These are phyloP conservation scores for Ochropleura leucogaster DNA, from an alignment of 2,888 invertebrate genomes.

Conservation along the genomic window DNA sequence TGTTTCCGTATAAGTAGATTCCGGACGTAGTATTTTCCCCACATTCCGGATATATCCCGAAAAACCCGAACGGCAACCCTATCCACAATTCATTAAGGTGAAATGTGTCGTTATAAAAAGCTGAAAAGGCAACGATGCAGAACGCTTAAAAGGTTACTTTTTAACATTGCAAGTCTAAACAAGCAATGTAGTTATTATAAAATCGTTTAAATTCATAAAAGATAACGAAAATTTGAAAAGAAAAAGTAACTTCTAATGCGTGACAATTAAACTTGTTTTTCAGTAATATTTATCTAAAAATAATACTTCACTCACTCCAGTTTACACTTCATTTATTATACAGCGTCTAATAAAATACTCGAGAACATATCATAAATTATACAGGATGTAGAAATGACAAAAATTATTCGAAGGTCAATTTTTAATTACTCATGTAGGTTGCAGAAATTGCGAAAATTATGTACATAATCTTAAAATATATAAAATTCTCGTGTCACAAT, in stretches of 20 bases:
- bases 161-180: constrained; percentile 6
- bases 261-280: background rate
- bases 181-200: background rate
- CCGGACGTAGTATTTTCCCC: background rate
- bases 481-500: too few species aligned
- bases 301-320: background rate
- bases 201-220: background rate
- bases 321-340: background rate
- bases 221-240: background rate
- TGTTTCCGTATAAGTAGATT: background rate
- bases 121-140: constrained; percentile 30
- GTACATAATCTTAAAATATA: too few species aligned
- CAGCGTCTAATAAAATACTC: background rate
- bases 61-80: background rate
- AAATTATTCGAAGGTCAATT: too few species aligned
- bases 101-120: constrained; percentile 15
- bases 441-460: too few species aligned
- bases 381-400: background rate
- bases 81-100: background rate
- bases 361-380: background rate
- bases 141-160: constrained; percentile 26
- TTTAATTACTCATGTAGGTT: too few species aligned
- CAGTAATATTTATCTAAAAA: background rate
- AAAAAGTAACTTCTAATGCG: background rate
- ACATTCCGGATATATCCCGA: background rate